A percentile compares a stretch with the other conserved stretches of the same genome.
Conservation (phyloP, 2,888 invertebrate species). For the Gymnosoma rotundatum region DNA sequence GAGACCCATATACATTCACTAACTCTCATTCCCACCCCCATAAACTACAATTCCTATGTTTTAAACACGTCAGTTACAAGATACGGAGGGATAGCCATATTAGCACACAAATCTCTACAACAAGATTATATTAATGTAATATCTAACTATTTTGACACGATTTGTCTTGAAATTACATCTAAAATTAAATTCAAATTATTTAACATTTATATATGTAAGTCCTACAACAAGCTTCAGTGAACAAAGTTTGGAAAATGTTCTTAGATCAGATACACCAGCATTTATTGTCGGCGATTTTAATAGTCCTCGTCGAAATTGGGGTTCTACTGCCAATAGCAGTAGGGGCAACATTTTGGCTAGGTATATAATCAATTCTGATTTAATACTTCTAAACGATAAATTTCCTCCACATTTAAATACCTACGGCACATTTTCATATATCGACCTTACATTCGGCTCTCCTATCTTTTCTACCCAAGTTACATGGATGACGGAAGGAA, state of each 20-base stretch:
- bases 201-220: not conserved
- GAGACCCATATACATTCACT: constrained; percentile 19
- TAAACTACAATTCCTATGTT: constrained; percentile 1
- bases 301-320: constrained; percentile 19
- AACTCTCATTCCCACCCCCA: not conserved
- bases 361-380: constrained; percentile 31
- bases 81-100: constrained; percentile 8
- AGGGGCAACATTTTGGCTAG: constrained; percentile 1
- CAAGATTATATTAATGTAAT: not conserved
- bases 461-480: constrained; percentile 28
- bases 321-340: constrained; percentile 12
- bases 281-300: not conserved
- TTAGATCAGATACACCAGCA: not conserved
- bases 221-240: too few species aligned
- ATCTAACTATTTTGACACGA: not conserved
- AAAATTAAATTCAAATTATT: not conserved
- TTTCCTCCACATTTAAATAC: constrained; percentile 66
- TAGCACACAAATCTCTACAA: constrained; percentile 14
- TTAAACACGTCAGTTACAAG: constrained; percentile 4
- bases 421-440: constrained; percentile 66
- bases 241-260: too few species aligned
- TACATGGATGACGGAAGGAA: constrained; percentile 37
- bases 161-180: constrained; percentile 6
- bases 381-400: constrained; percentile 54
- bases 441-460: constrained; percentile 65